Base-by-base conservation (phyloP, 2,797 vertebrate genomes). In the Arrhamphus sclerolepis region DNA sequence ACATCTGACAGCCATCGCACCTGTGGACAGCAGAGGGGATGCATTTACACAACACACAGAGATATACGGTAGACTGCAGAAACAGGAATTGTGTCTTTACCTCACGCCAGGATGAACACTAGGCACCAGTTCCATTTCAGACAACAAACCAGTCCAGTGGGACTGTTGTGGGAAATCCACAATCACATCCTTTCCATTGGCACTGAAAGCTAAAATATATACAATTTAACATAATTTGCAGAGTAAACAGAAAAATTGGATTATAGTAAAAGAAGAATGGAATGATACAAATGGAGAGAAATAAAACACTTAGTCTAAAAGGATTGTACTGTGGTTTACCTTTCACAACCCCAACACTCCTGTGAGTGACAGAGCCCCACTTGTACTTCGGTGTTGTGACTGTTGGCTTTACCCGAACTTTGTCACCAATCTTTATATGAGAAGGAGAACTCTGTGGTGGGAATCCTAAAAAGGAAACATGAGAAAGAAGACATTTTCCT, bases 361-460 rank as follows among this genome's bases (percentile, higher is more conserved):
- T 92, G 81, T 99, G 97, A 61, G 97, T 98, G 56, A 99, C 97
- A 0, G 97, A 99, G 44, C 98, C 98, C 98, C 98, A 99, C 52
- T 99, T 99, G 86, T 99, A 99, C 68, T 99, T 99, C 14, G 97
- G 97, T 0, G 96, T 99, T 6, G 96, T 97, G 63, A 99, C 93
- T 0, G 95, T 92, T 43, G 94, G 94, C 72, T 98, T 99, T 55
- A 99, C 97, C 18, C 95, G 92, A 11, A 99, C 97, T 93, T 99
- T 99, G 85, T 99, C 98, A 17, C 96, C 96, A n/a, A 99, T 98
- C 88, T 99, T 99, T 81, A 99, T 98, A 63, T 99, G 97, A n/a
- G 95, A 98, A 4, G 96, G 95, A 77, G 96, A 98, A 85, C 91
- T 98, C 63, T 99, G 98, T 0, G 96, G 96, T 41, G 97, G 97